phyloP scores from a whole-genome alignment of 2,113 vertebrate species.

The Xiphophorus couchianus region DNA sequence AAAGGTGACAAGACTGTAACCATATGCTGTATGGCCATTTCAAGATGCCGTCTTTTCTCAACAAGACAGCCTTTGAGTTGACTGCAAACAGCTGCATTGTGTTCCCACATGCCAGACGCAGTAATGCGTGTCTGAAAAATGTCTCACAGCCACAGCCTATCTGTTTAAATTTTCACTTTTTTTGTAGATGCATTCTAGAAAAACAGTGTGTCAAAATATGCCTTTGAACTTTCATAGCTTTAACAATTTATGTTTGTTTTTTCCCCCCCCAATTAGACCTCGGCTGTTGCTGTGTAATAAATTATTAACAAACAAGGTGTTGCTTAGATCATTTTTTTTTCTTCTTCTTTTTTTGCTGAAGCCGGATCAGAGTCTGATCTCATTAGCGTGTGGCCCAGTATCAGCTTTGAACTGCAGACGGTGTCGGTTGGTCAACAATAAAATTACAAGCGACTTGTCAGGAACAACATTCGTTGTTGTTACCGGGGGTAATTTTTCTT shows the following conservation, averaged over 20 bases:
- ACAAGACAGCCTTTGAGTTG: background rate
- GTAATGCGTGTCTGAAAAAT: background rate
- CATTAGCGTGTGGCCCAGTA: constrained; percentile 28
- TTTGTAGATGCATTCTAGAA: background rate
- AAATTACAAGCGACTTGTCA: constrained; percentile 55
- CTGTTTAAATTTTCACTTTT: background rate
- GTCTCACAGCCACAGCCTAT: background rate
- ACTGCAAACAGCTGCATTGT: background rate
- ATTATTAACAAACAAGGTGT: background rate
- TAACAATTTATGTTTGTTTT: too few species aligned
- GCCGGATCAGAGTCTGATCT: constrained; percentile 35
- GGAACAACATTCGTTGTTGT: constrained; percentile 51
- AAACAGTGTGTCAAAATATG: too few species aligned
- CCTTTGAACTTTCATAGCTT: too few species aligned
- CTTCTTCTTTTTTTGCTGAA: background rate
- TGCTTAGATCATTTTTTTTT: background rate
- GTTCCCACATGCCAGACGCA: background rate
- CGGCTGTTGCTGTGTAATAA: background rate
- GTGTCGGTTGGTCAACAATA: constrained; percentile 59
- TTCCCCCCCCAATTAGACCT: background rate
- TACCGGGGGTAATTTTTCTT: constrained; percentile 63
- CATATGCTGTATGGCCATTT: background rate
- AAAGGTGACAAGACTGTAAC: background rate
- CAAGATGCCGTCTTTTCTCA: background rate
- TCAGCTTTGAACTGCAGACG: constrained; percentile 38